These are phyloP conservation scores for Emydura subglobosa DNA, from an alignment of 2,113 vertebrate genomes.

Conservation along the genomic window DNA sequence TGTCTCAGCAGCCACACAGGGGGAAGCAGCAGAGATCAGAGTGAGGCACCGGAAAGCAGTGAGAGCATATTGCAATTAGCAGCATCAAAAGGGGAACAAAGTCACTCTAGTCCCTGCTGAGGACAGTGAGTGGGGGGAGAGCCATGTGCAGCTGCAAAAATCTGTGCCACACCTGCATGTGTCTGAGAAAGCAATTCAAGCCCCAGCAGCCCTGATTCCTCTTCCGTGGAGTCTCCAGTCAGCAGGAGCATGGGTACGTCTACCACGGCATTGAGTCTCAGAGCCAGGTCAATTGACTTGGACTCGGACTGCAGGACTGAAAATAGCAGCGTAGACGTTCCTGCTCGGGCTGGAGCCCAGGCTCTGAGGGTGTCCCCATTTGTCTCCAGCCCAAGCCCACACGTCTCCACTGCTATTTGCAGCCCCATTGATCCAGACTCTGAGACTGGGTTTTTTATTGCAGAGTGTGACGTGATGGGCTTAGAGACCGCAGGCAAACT, in stretches of 20 bases:
- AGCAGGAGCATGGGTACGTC: neutral
- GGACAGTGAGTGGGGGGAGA: neutral
- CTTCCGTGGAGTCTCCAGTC: neutral
- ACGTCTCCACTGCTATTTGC: neutral
- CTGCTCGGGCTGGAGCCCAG: too few relatives aligned
- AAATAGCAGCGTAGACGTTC: too few relatives aligned
- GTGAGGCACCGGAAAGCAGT: neutral
- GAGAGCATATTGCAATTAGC: neutral
- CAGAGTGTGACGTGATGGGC: neutral
- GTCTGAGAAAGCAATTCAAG: neutral
- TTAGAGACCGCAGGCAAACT: neutral
- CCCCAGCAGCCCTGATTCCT: neutral
- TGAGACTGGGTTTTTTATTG: neutral
- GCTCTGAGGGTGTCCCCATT: too few relatives aligned
- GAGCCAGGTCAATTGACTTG: too few relatives aligned
- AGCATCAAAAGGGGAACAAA: neutral
- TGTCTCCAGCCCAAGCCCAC: neutral
- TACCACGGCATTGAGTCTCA: neutral
- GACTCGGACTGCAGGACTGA: too few relatives aligned
- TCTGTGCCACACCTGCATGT: fast-evolving
- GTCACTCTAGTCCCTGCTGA: neutral
- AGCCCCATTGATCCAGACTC: neutral
- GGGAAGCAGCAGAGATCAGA: neutral
- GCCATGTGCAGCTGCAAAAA: neutral
- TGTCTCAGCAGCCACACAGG: neutral